A percentile compares a stretch with the other conserved stretches of the same genome.
Conservation (phyloP, 2,888 invertebrate species). For the Lysandra coridon region DNA sequence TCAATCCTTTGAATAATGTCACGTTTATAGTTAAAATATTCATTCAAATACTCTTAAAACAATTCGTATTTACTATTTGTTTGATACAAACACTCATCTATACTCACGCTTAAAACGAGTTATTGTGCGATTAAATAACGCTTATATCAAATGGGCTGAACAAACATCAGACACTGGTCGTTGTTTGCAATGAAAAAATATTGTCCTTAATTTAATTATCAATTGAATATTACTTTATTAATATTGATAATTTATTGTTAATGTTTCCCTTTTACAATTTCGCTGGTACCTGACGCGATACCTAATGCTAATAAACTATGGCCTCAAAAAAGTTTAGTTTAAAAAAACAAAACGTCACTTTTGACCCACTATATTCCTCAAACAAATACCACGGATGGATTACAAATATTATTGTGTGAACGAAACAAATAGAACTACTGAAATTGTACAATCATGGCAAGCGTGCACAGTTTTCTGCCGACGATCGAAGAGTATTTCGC, state of each 20-base stretch:
- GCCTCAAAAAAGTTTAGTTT: not conserved
- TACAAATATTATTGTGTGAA: not conserved
- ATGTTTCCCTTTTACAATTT: too few species aligned
- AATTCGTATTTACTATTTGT: not conserved
- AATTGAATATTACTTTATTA: not conserved
- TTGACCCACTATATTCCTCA: not conserved
- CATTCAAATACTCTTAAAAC: not conserved
- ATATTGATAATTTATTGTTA: too few species aligned
- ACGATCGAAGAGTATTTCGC: constrained; percentile 53
- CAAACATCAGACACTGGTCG: not conserved
- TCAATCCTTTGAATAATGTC: not conserved
- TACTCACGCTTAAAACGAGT: not conserved
- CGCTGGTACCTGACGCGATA: too few species aligned
- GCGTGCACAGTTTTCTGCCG: constrained; percentile 55
- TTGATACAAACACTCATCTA: not conserved
- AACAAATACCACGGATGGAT: not conserved
- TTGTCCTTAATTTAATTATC: not conserved
- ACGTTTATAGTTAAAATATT: not conserved
- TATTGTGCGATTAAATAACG: constrained; percentile 17
- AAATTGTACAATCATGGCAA: constrained; percentile 54
- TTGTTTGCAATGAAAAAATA: not conserved
- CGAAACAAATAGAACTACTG: not conserved
- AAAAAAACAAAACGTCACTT: not conserved
- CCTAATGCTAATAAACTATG: not conserved
- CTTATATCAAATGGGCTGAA: constrained; percentile 6